These are phyloP conservation scores for Crocuta crocuta DNA, from an alignment of 2,113 vertebrate genomes.

Conservation along the genomic window DNA sequence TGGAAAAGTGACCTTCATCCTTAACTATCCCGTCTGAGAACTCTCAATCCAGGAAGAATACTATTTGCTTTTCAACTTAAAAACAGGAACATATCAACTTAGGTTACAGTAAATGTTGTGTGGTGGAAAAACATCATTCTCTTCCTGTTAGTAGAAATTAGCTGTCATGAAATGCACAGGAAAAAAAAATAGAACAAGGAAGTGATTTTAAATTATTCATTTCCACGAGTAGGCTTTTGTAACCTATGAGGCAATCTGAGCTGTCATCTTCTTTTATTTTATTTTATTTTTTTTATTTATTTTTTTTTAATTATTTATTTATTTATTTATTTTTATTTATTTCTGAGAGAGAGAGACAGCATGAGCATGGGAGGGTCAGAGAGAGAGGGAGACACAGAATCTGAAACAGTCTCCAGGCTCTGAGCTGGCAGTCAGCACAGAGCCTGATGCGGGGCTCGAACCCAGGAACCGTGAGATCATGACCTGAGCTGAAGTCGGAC, in stretches of 20 bases:
- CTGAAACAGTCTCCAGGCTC: no score
- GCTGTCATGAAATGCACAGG: background rate
- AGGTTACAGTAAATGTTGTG: background rate
- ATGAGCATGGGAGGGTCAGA: no score
- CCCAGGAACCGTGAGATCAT: no score
- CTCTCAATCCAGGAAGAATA: background rate
- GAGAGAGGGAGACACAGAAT: no score
- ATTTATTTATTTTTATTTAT: no score
- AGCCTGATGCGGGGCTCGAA: no score
- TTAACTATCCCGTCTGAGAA: background rate
- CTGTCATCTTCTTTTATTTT: background rate
- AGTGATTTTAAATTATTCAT: slow-evolving; percentile 20
- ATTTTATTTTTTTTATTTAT: no score
- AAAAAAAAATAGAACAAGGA: slow-evolving; percentile 6
- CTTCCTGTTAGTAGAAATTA: background rate
- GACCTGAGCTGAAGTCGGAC: no score
- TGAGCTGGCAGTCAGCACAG: no score
- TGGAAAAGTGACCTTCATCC: slow-evolving; percentile 11
- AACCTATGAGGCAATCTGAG: slow-evolving; percentile 1
- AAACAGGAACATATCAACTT: background rate
- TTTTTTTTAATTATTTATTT: no score
- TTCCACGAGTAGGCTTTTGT: background rate
- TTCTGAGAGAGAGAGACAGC: no score
- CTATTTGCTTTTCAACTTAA: slow-evolving; percentile 27
- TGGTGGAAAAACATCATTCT: background rate